Conservation (phyloP, 2,888 invertebrate genomes). For the Luffia ferchaultella region DNA sequence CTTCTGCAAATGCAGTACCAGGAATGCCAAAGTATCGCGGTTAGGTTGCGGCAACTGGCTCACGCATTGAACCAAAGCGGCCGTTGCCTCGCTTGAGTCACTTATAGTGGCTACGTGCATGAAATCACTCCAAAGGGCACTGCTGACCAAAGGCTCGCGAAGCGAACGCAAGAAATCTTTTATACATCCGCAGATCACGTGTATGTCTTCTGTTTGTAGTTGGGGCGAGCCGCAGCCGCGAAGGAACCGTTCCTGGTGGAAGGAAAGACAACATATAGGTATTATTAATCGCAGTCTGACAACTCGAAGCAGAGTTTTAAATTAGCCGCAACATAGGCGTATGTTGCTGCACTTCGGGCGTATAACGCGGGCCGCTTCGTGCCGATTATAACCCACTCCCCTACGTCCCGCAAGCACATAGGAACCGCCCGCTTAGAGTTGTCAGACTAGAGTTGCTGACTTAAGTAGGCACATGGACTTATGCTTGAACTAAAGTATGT, state of each 20-base stretch:
- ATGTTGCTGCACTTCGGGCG: no score
- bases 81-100: slow-evolving; percentile 68
- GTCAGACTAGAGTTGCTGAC: no score
- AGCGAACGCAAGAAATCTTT: slow-evolving; percentile 93
- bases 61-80: slow-evolving; percentile 77
- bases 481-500: no score
- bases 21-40: slow-evolving; percentile 92
- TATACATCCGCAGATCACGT: slow-evolving; percentile 91
- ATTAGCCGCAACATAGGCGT: no score
- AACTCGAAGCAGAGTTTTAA: no score
- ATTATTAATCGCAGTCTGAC: no score
- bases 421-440: no score
- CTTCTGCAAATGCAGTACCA: slow-evolving; percentile 90
- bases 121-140: slow-evolving; percentile 83
- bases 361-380: no score
- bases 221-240: slow-evolving; percentile 87
- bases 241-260: slow-evolving; percentile 82
- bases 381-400: no score
- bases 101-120: slow-evolving; percentile 69
- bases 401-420: no score
- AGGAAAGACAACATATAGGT: slow-evolving; percentile 2
- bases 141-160: slow-evolving; percentile 89
- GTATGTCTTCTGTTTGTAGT: slow-evolving; percentile 77
- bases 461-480: no score
- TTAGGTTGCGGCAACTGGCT: slow-evolving; percentile 90